These are phyloP conservation scores for Chaetodon trifascialis DNA, from an alignment of 2,113 vertebrate genomes.

Conservation along the genomic window DNA sequence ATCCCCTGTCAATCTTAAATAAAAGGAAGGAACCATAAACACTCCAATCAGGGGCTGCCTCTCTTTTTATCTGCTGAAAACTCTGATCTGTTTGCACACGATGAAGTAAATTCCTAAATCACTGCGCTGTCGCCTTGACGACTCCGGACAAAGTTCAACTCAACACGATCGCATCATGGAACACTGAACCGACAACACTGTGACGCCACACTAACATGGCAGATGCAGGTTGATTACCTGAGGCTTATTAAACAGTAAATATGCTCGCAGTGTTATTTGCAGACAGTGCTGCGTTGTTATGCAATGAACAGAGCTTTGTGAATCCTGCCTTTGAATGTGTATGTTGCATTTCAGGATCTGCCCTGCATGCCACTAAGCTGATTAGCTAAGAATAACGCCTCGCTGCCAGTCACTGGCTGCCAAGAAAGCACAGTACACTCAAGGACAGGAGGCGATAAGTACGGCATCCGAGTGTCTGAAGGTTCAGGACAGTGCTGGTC, in stretches of 20 bases:
- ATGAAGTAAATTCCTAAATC: background rate
- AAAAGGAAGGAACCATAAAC: conserved; percentile 3
- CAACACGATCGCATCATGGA: background rate
- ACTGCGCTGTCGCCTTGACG: conserved; percentile 17
- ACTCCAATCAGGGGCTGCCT: background rate
- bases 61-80: background rate
- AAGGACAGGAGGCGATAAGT: conserved; percentile 61
- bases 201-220: background rate
- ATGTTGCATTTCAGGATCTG: conserved; percentile 49
- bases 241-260: conserved; percentile 24
- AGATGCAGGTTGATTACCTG: background rate
- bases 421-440: conserved; percentile 11
- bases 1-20: background rate
- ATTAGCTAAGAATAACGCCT: conserved; percentile 80
- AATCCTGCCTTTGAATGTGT: conserved; percentile 19
- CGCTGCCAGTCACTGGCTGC: conserved; percentile 6
- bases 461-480: conserved; percentile 13
- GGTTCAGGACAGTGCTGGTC: background rate
- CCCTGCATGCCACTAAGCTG: conserved; percentile 69
- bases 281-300: conserved; percentile 41
- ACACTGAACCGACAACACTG: background rate
- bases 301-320: conserved; percentile 34
- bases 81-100: background rate
- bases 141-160: conserved; percentile 33
- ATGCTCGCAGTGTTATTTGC: conserved; percentile 44